Evolutionary conservation across 2,797 vertebrate species (phyloP).

Genomic region (Myripristis jacobus): DNA sequence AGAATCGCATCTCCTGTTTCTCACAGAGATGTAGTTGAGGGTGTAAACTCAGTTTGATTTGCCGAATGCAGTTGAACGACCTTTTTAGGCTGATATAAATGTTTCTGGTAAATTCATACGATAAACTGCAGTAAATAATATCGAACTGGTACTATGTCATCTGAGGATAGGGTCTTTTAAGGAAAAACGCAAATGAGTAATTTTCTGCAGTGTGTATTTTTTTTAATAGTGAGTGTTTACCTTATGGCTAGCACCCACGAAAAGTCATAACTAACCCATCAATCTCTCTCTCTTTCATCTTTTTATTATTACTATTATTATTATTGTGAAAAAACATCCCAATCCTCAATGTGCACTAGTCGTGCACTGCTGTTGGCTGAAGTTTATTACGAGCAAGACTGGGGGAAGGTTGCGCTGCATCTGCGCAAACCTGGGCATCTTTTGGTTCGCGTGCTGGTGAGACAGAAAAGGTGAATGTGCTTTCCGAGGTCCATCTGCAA

Average conservation of each 20-base stretch:
- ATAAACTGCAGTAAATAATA: background rate
- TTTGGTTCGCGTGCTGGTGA: slow-evolving; percentile 47
- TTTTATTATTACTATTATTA: slow-evolving; percentile 10
- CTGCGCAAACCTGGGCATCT: slow-evolving; percentile 31
- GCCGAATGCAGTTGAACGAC: slow-evolving; percentile 5
- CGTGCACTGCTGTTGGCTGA: background rate
- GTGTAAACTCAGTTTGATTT: slow-evolving; percentile 1
- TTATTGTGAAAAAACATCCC: slow-evolving; percentile 13
- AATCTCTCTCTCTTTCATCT: background rate
- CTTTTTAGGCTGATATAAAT: slow-evolving; percentile 10
- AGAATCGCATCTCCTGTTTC: slow-evolving; percentile 20
- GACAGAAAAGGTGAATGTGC: slow-evolving; percentile 37
- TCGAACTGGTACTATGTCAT: too few species aligned
- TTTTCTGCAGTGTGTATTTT: too few species aligned
- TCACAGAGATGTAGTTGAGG: slow-evolving; percentile 9
- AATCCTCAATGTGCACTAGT: slow-evolving; percentile 68
- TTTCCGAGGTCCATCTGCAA: slow-evolving; percentile 63
- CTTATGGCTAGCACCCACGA: slow-evolving; percentile 8
- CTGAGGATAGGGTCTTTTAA: background rate
- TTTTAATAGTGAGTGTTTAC: slow-evolving; percentile 7
- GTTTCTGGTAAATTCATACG: background rate
- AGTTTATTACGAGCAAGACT: slow-evolving; percentile 35
- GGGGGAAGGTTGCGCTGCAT: background rate
- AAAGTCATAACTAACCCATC: slow-evolving; percentile 6
- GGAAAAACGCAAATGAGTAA: background rate